Base-by-base conservation (phyloP, 2,113 vertebrate genomes). In the Fregata magnificens region DNA sequence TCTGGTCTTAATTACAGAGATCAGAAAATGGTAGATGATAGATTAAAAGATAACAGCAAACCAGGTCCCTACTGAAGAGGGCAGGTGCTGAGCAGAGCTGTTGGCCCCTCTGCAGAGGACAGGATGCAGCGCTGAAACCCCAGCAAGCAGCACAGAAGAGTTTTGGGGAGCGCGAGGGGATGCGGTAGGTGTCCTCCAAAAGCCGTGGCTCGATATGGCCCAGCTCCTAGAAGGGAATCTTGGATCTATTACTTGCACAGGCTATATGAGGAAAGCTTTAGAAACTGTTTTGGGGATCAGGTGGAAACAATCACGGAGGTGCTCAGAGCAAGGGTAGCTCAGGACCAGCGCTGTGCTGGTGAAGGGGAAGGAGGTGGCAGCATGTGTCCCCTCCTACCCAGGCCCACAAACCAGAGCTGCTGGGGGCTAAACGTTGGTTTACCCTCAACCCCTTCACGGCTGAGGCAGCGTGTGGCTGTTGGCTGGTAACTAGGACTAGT, bases 381-480 rank as follows among this genome's bases (percentile, higher is more conserved):
- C 28, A 16, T 0, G 2, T 8, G 38, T 38, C 45, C 22, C 10
- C 32, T 45, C 52, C 32, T 17, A 4, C 36, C 36, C 32, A 19
- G 31, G 18, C 18, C 45, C 70, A 45, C 47, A 31, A 20, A 40
- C 21, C 38, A 20, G 52, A 65, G 44, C 45, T 90, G 34, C 22
- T 67, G 70, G 22, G 16, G 32, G 8, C 29, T 16, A 50, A 62
- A 34, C 1, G 1, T 31, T 15, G 24, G 9, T 50, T 59, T 25
- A 38, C 16, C 16, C 16, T 42, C 42, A 53, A 1, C 7, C 9
- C 13, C 18, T 55, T 38, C 8, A 1, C 2, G 18, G 4, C 42
- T 20, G n/a, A 25, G 77, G 55, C 42, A 28, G 31, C 1, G 10
- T 6, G 49, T 29, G 38, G 59, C 25, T 73, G 32, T 19, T 69